Evolutionary conservation across 2,888 invertebrate species (phyloP).

Genomic region (Drosophila limbata): DNA sequence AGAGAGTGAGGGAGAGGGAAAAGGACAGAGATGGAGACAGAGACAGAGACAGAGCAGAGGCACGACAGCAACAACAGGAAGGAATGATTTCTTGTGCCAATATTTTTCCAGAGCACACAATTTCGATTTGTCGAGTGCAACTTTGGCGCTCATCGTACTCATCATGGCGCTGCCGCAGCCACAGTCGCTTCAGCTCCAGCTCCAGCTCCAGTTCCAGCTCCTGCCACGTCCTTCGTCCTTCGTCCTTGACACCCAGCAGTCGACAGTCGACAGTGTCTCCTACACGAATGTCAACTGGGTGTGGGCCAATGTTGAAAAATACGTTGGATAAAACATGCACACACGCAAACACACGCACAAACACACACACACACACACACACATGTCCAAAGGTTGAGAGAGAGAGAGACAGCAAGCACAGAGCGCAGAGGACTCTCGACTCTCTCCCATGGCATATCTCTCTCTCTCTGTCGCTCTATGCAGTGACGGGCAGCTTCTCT

Average conservation of each 20-base stretch:
- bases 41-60: slow-evolving; percentile 14
- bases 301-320: slow-evolving; percentile 66
- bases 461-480: too few relatives aligned
- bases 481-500: slow-evolving; percentile 43
- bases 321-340: slow-evolving; percentile 61
- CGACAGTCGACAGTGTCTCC: slow-evolving; percentile 29
- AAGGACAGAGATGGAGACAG: not conserved
- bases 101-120: slow-evolving; percentile 85
- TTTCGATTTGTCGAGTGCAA: slow-evolving; percentile 85
- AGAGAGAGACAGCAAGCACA: slow-evolving; percentile 29
- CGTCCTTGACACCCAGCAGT: slow-evolving; percentile 74
- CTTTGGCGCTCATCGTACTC: slow-evolving; percentile 81
- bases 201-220: slow-evolving; percentile 36
- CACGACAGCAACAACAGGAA: slow-evolving; percentile 82
- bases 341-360: slow-evolving; percentile 33
- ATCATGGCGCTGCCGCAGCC: slow-evolving; percentile 59
- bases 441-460: slow-evolving; percentile 10
- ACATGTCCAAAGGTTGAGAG: too few relatives aligned
- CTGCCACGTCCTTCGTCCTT: slow-evolving; percentile 74
- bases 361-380: slow-evolving; percentile 47
- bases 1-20: not conserved
- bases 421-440: slow-evolving; percentile 32
- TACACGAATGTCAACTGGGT: slow-evolving; percentile 72
- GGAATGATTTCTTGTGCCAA: slow-evolving; percentile 85
- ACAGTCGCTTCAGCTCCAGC: slow-evolving; percentile 50